Evolutionary conservation across 2,888 invertebrate species (phyloP), one percentile per base, ranked within the genome.

Genomic region (Rosalia funebris): DNA sequence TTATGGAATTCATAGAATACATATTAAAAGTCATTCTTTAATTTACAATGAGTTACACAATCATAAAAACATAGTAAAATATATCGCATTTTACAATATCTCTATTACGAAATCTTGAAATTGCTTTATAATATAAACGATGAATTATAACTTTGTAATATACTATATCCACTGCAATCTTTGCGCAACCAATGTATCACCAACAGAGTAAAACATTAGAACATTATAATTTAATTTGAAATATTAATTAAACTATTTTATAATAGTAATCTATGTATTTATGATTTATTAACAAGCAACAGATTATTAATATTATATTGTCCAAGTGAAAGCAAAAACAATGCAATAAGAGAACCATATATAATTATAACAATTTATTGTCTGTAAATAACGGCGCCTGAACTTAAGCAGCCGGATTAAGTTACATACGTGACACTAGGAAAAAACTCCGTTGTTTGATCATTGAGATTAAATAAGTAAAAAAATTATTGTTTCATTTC

Each of bases 311-410:
- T 54, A 54, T 45, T 52, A 48, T 36, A 54, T 54, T 56, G 47
- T 39, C 36, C 45, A 46, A 61, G 37, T 50, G 47, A 57, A 54
- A 48, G 46, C 53, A 58, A 53, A 46, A 54, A 64, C 54, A 60
- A 57, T 55, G 62, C 60, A 36, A 47, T 55, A 64, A 57, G 47
- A 57, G 41, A 60, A 53, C 11, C 34, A 37, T 46, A 59, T 53
- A 32, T 48, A 54, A 54, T 48, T 56, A 47, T 47, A 47, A 34
- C 41, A 31, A 45, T 47, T 41, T 32, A 56, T 41, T 56, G 31
- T 48, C 19, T 20, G 17, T 12, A 9, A 19, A 7, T 25, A 48
- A 48, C 19, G 48, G 37, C 37, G 19, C 36, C 48, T 37, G 34
- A 34, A 16, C 37, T 48, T 36, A 17, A 34, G 20, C 46, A 48